Evolutionary conservation across 2,113 vertebrate species (phyloP).

Genomic region (Vulpes ferrilata): DNA sequence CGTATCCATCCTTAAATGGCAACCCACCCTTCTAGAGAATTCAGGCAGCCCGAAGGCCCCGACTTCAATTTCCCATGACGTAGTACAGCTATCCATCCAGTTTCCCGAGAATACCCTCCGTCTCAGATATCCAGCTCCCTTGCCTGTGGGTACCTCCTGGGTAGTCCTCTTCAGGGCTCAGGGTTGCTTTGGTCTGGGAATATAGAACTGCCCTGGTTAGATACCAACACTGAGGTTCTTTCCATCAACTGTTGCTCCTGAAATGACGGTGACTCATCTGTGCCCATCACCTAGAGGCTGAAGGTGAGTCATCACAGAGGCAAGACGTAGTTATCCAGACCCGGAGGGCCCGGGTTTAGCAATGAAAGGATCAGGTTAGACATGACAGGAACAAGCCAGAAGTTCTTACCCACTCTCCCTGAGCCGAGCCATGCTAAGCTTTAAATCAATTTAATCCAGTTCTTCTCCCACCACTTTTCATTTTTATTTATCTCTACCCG

Average conservation of each 20-base stretch:
- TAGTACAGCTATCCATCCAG: background rate
- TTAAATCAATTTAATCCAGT: conserved; percentile 65
- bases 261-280: conserved; percentile 44
- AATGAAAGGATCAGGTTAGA: conserved; percentile 24
- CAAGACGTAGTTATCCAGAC: background rate
- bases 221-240: conserved; percentile 37
- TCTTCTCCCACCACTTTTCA: conserved; percentile 61
- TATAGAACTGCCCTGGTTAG: background rate
- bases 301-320: conserved; percentile 14
- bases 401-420: background rate
- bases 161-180: background rate
- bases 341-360: background rate
- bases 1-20: background rate
- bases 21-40: background rate
- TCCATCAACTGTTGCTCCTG: conserved; percentile 3
- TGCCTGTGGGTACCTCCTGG: background rate
- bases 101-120: background rate
- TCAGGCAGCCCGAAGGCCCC: background rate
- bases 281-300: background rate
- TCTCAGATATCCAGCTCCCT: background rate
- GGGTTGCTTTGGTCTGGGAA: background rate
- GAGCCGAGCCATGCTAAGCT: background rate
- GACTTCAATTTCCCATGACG: background rate
- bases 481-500: conserved; percentile 67
- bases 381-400: background rate